Conservation (phyloP, 2,113 vertebrate species). For the Chaenocephalus aceratus region DNA sequence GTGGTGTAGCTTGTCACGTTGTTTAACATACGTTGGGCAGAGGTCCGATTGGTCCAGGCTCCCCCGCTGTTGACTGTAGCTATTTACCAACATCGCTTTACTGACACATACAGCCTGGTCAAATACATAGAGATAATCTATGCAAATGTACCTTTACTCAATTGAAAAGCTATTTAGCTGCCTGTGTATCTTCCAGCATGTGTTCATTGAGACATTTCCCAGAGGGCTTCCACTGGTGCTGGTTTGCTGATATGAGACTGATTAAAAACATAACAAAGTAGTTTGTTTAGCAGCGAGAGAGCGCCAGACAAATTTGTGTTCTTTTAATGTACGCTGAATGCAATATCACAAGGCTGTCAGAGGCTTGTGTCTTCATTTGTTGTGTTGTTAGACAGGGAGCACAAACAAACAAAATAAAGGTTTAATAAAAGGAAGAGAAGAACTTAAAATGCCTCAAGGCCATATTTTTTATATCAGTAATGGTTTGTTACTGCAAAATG, state of each 20-base stretch:
- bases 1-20: constrained; percentile 15
- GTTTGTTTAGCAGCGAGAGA: constrained; percentile 60
- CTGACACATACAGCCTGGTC: constrained; percentile 77
- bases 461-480: background rate
- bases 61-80: constrained; percentile 55
- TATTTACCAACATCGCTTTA: constrained; percentile 62
- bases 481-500: background rate
- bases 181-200: constrained; percentile 60
- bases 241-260: constrained; percentile 61
- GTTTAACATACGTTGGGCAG: constrained; percentile 26
- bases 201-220: constrained; percentile 65
- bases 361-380: constrained; percentile 19
- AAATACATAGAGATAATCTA: constrained; percentile 77
- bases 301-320: constrained; percentile 56
- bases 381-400: constrained; percentile 5
- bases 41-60: background rate
- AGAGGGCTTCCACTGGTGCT: constrained; percentile 46
- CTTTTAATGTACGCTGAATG: constrained; percentile 46
- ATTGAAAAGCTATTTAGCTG: constrained; percentile 75
- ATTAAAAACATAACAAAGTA: constrained; percentile 72
- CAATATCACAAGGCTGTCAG: constrained; percentile 6
- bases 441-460: background rate
- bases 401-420: background rate
- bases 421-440: background rate
- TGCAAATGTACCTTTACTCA: constrained; percentile 74